Evolutionary conservation across 2,797 vertebrate species (phyloP), one percentile per base, ranked within the genome.

Genomic region (Xyrichtys novacula): DNA sequence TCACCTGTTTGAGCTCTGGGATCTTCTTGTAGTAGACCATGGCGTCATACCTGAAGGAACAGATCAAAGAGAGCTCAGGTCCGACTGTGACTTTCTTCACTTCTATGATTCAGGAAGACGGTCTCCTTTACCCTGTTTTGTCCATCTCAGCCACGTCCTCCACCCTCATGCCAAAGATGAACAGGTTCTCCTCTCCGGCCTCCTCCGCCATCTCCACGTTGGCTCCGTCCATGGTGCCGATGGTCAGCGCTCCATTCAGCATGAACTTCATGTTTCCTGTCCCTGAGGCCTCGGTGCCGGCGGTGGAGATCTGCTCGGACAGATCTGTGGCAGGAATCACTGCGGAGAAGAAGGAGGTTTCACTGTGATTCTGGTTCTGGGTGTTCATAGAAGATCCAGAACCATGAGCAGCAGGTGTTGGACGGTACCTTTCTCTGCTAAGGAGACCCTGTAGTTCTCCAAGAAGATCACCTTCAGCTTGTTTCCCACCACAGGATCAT

Each of bases 221-320:
- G 88, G 97, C 97, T 1, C 97, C 97, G 5, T 99, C 97, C 97
- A 99, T 97, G 68, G 97, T 99, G 74, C 97, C 97, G 0, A 99
- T 98, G 85, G 97, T 99, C 80, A 98, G 94, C 0, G 97, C 96
- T 0, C 97, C 97, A 0, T 99, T 99, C 85, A 99, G 88, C 97
- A 99, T 99, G 92, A 99, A 99, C 78, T 99, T 99, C 97, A 99
- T 99, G 88, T 98, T 99, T 5, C 97, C 97, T 0, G 97, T 99
- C 4, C 97, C 97, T 0, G 97, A 99, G 0, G 97, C 97, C 72
- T 98, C 97, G 0, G 98, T 98, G 65, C 97, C 97, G 0, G 98
- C 98, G 0, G 97, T 99, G 87, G 98, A 98, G 80, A 99, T 99
- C 93, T 99, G 98, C 93, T 99, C 95, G 0, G 98, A 99, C 85